Evolutionary conservation across 1,140 invertebrate genomes (phyloP).

Genomic region (Drosophila murphyi): DNA sequence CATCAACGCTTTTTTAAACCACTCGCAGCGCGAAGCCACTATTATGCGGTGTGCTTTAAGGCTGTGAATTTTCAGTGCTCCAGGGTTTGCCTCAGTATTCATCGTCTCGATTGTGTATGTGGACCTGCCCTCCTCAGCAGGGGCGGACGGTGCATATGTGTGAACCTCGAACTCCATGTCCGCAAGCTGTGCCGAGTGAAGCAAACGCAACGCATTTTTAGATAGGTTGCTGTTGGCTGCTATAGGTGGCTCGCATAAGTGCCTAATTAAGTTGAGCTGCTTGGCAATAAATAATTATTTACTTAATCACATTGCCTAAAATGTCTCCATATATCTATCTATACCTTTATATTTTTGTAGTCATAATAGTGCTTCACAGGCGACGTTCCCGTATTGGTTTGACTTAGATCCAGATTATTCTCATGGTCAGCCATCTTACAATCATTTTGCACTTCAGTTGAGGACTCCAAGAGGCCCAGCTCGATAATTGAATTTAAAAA

Average conservation of each 20-base stretch:
- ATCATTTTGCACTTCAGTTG: conserved; percentile 54
- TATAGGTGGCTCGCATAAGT: conserved; percentile 87
- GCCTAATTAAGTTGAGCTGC: conserved; percentile 87
- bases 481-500: conserved; percentile 86
- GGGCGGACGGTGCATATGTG: conserved; percentile 39
- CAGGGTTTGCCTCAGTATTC: not conserved
- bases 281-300: not conserved
- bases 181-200: conserved; percentile 85
- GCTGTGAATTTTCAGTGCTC: conserved; percentile 63
- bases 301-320: too few relatives aligned
- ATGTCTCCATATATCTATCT: not conserved
- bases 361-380: conserved; percentile 60
- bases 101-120: not conserved
- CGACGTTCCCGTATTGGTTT: conserved; percentile 32
- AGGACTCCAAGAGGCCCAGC: conserved; percentile 85
- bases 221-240: conserved; percentile 86
- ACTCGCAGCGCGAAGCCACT: conserved; percentile 88
- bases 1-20: conserved; percentile 89
- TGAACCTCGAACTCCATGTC: conserved; percentile 89
- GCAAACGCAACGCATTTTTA: conserved; percentile 85
- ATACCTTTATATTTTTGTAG: conserved; percentile 78
- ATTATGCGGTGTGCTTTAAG: conserved; percentile 88
- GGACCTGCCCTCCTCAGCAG: not conserved
- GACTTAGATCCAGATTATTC: conserved; percentile 55
- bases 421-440: conserved; percentile 63